phyloP scores from a whole-genome alignment of 2,797 vertebrate genomes.

The Gastrophryne carolinensis region DNA sequence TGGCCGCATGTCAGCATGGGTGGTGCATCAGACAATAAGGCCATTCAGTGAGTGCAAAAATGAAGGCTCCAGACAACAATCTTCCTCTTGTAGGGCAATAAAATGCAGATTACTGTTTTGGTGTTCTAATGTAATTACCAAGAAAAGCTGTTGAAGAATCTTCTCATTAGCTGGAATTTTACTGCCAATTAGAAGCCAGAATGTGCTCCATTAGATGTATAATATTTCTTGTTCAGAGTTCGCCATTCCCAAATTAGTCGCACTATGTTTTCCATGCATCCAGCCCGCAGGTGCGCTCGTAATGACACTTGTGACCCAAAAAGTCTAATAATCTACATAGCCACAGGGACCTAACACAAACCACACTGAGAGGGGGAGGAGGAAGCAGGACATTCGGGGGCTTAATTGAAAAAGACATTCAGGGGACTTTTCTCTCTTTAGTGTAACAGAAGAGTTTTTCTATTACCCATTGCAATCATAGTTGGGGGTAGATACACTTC shows the following conservation, averaged over 20 bases:
- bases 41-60: conserved; percentile 1
- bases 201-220: conserved; percentile 60
- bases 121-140: conserved; percentile 56
- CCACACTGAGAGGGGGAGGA: not conserved
- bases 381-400: not conserved
- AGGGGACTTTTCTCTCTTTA: not conserved
- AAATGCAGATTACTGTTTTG: conserved; percentile 46
- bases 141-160: conserved; percentile 55
- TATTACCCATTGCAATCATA: too few relatives aligned
- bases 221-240: conserved; percentile 57
- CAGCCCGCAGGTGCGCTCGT: not conserved
- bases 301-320: not conserved
- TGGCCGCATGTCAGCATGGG: not conserved
- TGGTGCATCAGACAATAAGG: not conserved
- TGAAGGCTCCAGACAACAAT: conserved; percentile 31
- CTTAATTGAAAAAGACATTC: not conserved
- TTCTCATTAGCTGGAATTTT: conserved; percentile 59
- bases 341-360: not conserved
- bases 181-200: conserved; percentile 61
- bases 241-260: conserved; percentile 58
- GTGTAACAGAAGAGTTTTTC: too few relatives aligned
- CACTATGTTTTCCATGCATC: not conserved
- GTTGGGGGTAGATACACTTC: too few relatives aligned
- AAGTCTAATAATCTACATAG: not conserved
- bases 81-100: conserved; percentile 18